These are phyloP conservation scores for Martes martes DNA, from an alignment of 2,113 vertebrate species.

Conservation along the genomic window DNA sequence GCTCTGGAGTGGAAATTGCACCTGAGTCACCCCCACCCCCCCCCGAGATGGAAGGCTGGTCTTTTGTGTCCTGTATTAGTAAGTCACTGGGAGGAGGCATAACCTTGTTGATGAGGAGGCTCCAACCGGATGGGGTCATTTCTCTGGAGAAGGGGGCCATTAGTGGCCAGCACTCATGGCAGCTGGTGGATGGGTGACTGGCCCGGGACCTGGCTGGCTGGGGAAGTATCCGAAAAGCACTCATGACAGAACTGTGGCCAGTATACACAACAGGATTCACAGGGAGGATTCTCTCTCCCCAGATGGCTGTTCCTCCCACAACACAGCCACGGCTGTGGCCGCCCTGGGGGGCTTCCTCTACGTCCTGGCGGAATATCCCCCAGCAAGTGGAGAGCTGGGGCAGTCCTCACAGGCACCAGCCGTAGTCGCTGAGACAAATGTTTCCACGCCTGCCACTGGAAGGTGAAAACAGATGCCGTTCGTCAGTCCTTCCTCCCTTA, in stretches of 20 bases:
- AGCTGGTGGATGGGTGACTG: background rate
- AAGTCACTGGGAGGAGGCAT: background rate
- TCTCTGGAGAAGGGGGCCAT: background rate
- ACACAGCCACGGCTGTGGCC: constrained; percentile 45
- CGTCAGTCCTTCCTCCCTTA: background rate
- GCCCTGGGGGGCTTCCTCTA: constrained; percentile 71
- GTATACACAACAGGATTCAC: background rate
- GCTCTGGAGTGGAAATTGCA: background rate
- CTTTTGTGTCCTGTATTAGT: background rate
- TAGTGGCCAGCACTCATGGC: background rate
- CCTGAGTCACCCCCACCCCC: background rate
- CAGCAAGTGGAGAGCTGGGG: background rate
- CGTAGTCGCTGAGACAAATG: background rate
- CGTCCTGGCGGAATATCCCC: background rate
- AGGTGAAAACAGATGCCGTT: background rate
- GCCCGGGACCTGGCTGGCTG: background rate
- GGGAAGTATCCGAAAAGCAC: background rate
- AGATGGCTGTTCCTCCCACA: constrained; percentile 74
- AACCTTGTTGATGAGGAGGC: background rate
- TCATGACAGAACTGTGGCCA: background rate
- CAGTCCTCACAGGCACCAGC: background rate
- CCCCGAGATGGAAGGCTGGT: background rate
- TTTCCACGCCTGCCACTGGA: background rate
- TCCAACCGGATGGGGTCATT: background rate
- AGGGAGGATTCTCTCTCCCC: background rate